Evolutionary conservation across 2,888 invertebrate species (phyloP), one percentile per base, ranked within the genome.

Genomic region (Microctonus brassicae): DNA sequence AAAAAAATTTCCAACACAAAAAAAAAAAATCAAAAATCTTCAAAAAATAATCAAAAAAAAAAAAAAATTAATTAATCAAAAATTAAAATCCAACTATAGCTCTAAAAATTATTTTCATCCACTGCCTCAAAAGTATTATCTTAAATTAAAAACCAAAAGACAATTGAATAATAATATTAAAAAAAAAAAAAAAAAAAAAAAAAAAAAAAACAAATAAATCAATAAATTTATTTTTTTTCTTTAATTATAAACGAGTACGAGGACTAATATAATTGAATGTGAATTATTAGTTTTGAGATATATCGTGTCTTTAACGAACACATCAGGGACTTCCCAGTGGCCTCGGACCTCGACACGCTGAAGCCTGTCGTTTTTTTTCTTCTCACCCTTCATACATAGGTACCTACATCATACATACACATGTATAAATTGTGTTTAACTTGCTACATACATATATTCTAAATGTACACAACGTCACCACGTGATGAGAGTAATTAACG

Each of bases 401-500:
- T 29, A 47, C 17, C 17, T 47, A 47, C 17, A 29, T 29, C 11
- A 29, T 5, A 29, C 29, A 29, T 29, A 29, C 29, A 33, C 60
- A 42, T 29, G 65, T 39, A 42, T 29, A 39, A 55, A 47, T 61
- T 53, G 63, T 58, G 20, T 64, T 58, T 10, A 57, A 52, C 64
- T 53, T 62, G 17, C 33, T 55, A 57, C 29, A 65, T 22, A 29
- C 57, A 7, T 36, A 53, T 22, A 64, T 36, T 60, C 53, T 55
- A 65, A 47, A 67, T 70, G 69, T 70, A 66, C 55, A 68, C 57
- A 58, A 52, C 77, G 73, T 36, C 60, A 53, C 75, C 78, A 79
- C 80, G 77, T 79, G 80, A 83, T 84, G 81, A 83, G 81, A 81
- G 82, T 83, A 85, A 85, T 84, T 85, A 85, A 80, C 73, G 76